Evolutionary conservation across 2,113 vertebrate species (phyloP), one percentile per base, ranked within the genome.

Genomic region (Onychorhynchus coronatus): DNA sequence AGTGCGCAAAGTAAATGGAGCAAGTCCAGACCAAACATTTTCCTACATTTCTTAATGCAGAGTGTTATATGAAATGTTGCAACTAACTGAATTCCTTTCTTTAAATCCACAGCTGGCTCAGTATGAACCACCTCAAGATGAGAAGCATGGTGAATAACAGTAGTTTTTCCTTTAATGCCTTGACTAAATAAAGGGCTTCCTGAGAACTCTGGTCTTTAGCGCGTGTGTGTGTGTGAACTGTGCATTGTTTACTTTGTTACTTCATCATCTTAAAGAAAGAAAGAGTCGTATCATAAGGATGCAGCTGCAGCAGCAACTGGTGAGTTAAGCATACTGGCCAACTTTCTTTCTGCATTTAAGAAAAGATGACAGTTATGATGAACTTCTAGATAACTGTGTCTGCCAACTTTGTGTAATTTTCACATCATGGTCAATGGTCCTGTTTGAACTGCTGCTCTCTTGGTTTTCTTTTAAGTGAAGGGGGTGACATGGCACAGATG

Each of bases 71-170:
- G 56, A 72, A 83, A 78, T 76, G 42, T 11, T 88, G 17, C 4
- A 4, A 76, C 95, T 97, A 98, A 97, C 85, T 79, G n/a, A 97
- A 95, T 89, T 87, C 93, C 96, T 98, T 88, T 97, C 92, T 96
- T 98, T 95, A 97, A 91, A 93, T 93, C 74, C 94, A 44, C 98
- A 99, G 99, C 98, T 99, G 97, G 97, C 98, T 98, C 99, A 99
- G 94, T 99, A 99, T 87, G 99, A 99, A 98, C 96, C 98, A 49
- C 93, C 97, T 75, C 96, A 98, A 92, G 98, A 98, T 4, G 98
- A 98, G 92, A 98, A 98, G 94, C 97, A 95, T 67, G 96, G 97
- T 66, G 98, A 99, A 95, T 99, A 98, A 75, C 91, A 92, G 87
- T 88, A 95, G 94, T 85, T 92, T 65, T 76, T 94, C 25, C 80